Evolutionary conservation across 1,140 invertebrate genomes (phyloP), one percentile per base, ranked within the genome.

Genomic region (Drosophila hydei): DNA sequence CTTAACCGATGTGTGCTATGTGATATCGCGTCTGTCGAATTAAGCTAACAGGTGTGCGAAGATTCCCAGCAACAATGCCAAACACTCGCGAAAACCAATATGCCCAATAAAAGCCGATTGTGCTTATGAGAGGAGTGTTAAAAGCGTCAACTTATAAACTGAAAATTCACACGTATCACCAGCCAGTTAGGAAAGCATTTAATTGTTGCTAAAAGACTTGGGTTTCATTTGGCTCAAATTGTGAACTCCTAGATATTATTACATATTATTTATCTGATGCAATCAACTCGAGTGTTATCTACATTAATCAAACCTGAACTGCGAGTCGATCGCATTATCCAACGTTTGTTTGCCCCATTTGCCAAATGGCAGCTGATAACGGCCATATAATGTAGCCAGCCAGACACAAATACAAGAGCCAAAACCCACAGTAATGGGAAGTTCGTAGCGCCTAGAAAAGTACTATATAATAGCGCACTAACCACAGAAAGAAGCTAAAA

Each of bases 21-120:
- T 85, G 79, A 84, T 79, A 63, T 48, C 38, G n/a, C 43, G 38
- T 14, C 25, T 27, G 52, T 58, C 11, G 59, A 48, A 63, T 52
- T 54, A 67, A 73, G 54, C 73, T 58, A 70, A 76, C 76, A 84
- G 80, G 80, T 84, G 80, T 71, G 80, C 73, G 67, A 69, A 79
- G 65, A 65, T 59, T 25, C 40, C n/a, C 9, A 16, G 14, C 47
- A 52, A 21, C n/a, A 48, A 43, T 42, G 27, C 18, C 23, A 51
- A 43, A 25, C 40, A 6, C 14, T 51, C 12, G 45, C 16, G 45
- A 62, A 36, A 47, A 47, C 19, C 14, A 21, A 11, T 5, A 56
- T 36, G 54, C 58, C 62, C 36, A 61, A 48, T 40, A 60, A 62
- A 51, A 9, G 9, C 38, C 8, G 52, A 38, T 48, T 50, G 40